phyloP scores from a whole-genome alignment of 2,797 vertebrate genomes.

The Aratinga solstitialis region DNA sequence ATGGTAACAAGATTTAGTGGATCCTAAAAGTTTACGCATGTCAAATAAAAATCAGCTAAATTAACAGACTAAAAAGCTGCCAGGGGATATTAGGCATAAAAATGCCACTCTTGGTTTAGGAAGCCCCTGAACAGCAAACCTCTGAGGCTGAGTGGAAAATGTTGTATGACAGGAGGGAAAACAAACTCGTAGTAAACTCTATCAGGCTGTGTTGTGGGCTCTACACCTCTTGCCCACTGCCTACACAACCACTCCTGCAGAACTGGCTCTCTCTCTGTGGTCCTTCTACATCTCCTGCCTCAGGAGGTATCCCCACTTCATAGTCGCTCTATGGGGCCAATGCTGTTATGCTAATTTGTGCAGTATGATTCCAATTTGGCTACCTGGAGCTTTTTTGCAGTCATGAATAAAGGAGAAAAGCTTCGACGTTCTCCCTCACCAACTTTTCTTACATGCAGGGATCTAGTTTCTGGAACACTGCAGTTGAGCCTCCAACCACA shows the following conservation, averaged over 20 bases:
- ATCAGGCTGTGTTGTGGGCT: neutral
- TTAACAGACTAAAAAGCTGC: neutral
- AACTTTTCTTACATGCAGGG: neutral
- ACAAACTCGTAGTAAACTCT: fast-evolving
- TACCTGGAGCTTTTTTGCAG: neutral
- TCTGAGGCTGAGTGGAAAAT: neutral
- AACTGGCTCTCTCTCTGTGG: neutral
- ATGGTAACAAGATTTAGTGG: neutral
- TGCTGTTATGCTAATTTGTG: neutral
- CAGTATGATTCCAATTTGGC: neutral
- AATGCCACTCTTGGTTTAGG: neutral
- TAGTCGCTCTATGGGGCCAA: neutral
- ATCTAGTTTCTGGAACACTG: neutral
- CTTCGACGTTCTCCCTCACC: neutral
- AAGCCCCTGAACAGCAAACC: neutral
- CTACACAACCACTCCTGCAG: neutral
- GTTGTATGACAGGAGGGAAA: neutral
- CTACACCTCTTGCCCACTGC: neutral
- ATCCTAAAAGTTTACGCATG: neutral
- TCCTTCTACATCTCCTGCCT: neutral
- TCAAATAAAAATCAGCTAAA: neutral
- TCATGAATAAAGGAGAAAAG: neutral
- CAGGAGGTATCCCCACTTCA: neutral
- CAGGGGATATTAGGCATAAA: neutral
- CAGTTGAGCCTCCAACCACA: neutral